Evolutionary conservation across 1,140 invertebrate genomes (phyloP).

Genomic region (Trichoplusia ni): DNA sequence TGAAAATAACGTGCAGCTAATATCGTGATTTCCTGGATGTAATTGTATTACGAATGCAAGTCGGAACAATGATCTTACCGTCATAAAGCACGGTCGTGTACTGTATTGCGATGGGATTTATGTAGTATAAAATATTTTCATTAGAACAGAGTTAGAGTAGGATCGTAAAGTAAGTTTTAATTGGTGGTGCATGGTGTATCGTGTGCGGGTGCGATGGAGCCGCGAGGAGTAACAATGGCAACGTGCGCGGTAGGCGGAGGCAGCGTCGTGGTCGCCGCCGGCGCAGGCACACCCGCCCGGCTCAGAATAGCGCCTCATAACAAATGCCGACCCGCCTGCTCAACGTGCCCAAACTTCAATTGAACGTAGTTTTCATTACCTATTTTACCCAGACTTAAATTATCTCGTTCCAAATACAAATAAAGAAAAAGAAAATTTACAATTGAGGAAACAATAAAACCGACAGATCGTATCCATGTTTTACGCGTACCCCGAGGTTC

Average conservation of each 20-base stretch:
- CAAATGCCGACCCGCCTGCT: slow-evolving; percentile 34
- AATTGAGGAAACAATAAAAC: background rate
- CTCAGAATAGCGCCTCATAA: slow-evolving; percentile 48
- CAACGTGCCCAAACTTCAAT: slow-evolving; percentile 40
- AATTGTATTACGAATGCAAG: slow-evolving; percentile 31
- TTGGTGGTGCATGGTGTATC: slow-evolving; percentile 50
- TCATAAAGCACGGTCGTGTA: slow-evolving; percentile 29
- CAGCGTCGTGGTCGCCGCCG: slow-evolving; percentile 60
- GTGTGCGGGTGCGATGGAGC: slow-evolving; percentile 36
- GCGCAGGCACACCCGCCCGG: slow-evolving; percentile 52
- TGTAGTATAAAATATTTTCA: slow-evolving; percentile 44
- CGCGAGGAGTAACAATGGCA: slow-evolving; percentile 61
- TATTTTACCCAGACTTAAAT: no score
- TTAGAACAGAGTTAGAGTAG: slow-evolving; percentile 53
- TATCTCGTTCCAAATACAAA: background rate
- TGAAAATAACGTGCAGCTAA: slow-evolving; percentile 28
- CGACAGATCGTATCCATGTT: background rate
- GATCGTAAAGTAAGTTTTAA: slow-evolving; percentile 63
- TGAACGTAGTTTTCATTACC: slow-evolving; percentile 15
- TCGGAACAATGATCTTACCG: slow-evolving; percentile 26
- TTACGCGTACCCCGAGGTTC: background rate
- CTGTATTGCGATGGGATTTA: slow-evolving; percentile 17
- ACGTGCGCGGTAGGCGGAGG: slow-evolving; percentile 68
- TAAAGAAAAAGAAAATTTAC: background rate
- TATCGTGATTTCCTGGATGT: slow-evolving; percentile 31